Percentiles rank a stretch among this genome's conserved stretches.
Conservation (phyloP, 2,113 vertebrate genomes). For the Xiphophorus maculatus region DNA sequence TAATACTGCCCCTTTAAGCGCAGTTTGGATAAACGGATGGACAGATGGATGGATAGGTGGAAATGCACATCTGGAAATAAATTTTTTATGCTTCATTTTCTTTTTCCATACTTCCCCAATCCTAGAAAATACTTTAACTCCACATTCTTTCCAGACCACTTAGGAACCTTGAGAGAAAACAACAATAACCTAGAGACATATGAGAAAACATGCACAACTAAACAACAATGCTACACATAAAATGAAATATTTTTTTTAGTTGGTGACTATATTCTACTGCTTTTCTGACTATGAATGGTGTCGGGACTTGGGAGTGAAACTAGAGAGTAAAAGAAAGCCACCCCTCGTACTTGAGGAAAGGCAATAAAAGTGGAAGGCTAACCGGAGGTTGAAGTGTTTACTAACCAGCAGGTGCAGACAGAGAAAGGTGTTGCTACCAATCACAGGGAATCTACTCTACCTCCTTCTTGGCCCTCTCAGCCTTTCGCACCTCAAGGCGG, state of each 20-base stretch:
- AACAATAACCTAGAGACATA: too few species aligned
- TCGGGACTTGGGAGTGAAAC: background rate
- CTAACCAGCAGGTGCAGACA: constrained; percentile 20
- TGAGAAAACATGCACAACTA: background rate
- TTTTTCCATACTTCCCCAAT: background rate
- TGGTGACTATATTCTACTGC: background rate
- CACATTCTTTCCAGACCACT: background rate
- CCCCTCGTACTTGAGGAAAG: background rate
- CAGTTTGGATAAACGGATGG: background rate
- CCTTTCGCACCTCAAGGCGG: constrained; percentile 94
- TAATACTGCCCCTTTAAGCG: background rate
- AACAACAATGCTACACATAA: background rate
- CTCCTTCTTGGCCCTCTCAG: constrained; percentile 96
- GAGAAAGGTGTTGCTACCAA: constrained; percentile 40
- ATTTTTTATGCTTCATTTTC: too few species aligned
- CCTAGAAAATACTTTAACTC: background rate
- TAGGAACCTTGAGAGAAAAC: background rate
- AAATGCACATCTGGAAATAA: too few species aligned
- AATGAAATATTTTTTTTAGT: too few species aligned
- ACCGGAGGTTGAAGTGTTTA: constrained; percentile 6
- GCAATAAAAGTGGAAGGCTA: background rate
- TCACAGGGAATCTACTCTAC: constrained; percentile 81
- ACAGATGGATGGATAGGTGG: too few species aligned
- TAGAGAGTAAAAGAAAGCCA: background rate
- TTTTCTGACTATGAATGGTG: background rate